Conservation (phyloP, 2,888 invertebrate genomes). For the Drosophila kokeensis region DNA sequence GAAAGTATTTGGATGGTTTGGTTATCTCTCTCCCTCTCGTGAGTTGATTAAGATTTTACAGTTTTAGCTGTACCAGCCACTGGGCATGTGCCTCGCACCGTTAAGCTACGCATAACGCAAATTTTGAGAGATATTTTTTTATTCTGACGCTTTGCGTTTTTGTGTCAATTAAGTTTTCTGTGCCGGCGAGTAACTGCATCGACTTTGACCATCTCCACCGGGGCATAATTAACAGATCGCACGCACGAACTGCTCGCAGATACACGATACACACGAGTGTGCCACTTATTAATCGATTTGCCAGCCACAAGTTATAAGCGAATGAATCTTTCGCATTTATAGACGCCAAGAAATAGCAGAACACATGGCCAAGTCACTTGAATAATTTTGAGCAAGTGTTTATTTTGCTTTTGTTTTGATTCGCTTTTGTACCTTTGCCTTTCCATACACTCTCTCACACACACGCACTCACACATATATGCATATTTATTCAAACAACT, state of each 20-base stretch:
- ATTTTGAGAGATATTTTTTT: slow-evolving; percentile 32
- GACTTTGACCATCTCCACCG: slow-evolving; percentile 64
- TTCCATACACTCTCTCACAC: slow-evolving; percentile 18
- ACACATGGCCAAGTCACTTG: slow-evolving; percentile 39
- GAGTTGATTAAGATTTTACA: slow-evolving; percentile 38
- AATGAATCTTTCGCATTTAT: slow-evolving; percentile 41
- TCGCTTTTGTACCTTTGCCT: slow-evolving; percentile 40
- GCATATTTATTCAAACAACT: not conserved
- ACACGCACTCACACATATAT: slow-evolving; percentile 1
- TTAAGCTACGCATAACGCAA: slow-evolving; percentile 47
- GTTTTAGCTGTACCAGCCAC: slow-evolving; percentile 43
- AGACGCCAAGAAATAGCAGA: slow-evolving; percentile 28
- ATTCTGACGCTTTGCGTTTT: slow-evolving; percentile 35
- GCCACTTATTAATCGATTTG: slow-evolving; percentile 78
- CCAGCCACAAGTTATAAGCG: slow-evolving; percentile 37
- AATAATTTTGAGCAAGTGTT: slow-evolving; percentile 41
- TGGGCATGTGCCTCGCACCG: slow-evolving; percentile 50
- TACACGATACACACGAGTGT: slow-evolving; percentile 50
- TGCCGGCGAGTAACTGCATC: slow-evolving; percentile 48
- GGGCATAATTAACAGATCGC: slow-evolving; percentile 72
- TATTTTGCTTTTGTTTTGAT: slow-evolving; percentile 44
- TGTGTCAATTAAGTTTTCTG: slow-evolving; percentile 44
- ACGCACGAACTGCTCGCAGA: slow-evolving; percentile 29
- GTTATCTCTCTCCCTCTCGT: not conserved
- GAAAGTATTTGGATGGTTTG: slow-evolving; percentile 24